Base-by-base conservation (phyloP, 2,797 vertebrate genomes). In the Vireo griseus region DNA sequence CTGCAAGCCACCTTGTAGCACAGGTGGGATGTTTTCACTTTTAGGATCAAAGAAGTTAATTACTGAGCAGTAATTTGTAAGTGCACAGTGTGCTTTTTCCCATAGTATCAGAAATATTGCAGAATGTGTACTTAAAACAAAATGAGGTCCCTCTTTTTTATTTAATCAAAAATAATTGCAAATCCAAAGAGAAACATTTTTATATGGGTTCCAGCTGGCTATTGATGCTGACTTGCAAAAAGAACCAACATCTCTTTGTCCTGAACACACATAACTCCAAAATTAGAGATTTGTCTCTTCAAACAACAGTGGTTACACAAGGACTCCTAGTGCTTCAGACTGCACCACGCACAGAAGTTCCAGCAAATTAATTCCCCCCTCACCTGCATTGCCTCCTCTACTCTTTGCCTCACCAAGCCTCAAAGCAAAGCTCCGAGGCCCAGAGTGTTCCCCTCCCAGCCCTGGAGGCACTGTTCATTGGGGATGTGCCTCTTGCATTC, bases 31-130 rank as follows among this genome's bases (percentile, higher is more conserved):
- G 71, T 93, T 94, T 91, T 91, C 84, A 54, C 50, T 87, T 59
- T 44, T 39, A 67, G 59, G 89, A 97, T 96, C 94, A 94, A 96
- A 96, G 94, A 4, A 94, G 62, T 44, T 96, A 95, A 95, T 97
- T 94, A 96, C 86, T 33, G 40, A 92, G 89, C 68, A 73, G 87
- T 59, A 88, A 79, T 95, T 93, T 79, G 78, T 66, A 90, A 94
- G 59, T 80, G 58, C 79, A 31, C 31, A 37, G 57, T 68, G 48
- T 65, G 76, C 89, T 86, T 47, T 94, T 95, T 88, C 87, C 48
- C 20, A 15, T 2, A 61, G 31, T 48, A 72, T 40, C 48, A 81
- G 82, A 91, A 96, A 86, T 86, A 86, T 6, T 94, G 82, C 92
- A 92, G 76, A 83, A 87, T 20, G 54, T 42, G 58, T 92, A 77